Evolutionary conservation across 2,888 invertebrate species (phyloP).

Genomic region (Portevinia maculata): DNA sequence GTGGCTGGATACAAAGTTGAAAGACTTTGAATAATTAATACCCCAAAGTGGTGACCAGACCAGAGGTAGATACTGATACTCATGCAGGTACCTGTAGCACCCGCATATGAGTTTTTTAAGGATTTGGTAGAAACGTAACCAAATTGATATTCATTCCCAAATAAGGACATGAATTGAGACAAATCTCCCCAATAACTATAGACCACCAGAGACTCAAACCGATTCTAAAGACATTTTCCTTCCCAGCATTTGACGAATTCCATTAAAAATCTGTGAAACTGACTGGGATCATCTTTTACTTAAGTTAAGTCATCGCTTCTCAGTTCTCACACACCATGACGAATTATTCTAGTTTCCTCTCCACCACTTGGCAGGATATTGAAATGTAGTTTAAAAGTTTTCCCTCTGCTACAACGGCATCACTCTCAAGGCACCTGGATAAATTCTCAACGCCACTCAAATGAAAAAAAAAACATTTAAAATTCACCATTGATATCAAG

Average conservation of each 20-base stretch:
- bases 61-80: neutral
- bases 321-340: no score
- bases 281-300: no score
- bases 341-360: neutral
- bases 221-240: no score
- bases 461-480: slow-evolving; percentile 61
- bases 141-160: no score
- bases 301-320: no score
- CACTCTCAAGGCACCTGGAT: slow-evolving; percentile 56
- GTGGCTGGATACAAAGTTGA: neutral
- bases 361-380: neutral
- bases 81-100: neutral
- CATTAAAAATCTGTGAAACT: no score
- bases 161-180: no score
- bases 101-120: no score
- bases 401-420: neutral
- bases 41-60: neutral
- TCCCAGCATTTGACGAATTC: no score
- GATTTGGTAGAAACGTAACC: no score
- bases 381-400: slow-evolving; percentile 38
- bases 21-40: slow-evolving; percentile 45
- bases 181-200: no score
- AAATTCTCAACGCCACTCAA: slow-evolving; percentile 62
- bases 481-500: slow-evolving; percentile 16
- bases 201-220: no score